phyloP scores from a whole-genome alignment of 2,113 vertebrate genomes.

The Labeo rohita region DNA sequence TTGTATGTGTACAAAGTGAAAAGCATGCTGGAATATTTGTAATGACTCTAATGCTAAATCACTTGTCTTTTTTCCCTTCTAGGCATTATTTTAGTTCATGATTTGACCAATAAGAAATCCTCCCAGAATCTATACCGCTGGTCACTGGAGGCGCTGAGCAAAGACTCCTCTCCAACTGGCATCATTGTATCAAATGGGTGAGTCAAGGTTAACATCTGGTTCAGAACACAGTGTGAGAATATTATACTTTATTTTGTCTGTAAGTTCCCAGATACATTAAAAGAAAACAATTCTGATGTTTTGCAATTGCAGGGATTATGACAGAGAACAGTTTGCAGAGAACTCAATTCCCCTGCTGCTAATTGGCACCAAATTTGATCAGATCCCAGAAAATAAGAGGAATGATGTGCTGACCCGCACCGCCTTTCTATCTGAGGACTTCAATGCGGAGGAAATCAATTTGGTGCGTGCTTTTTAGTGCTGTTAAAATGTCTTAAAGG shows the following conservation, averaged over 20 bases:
- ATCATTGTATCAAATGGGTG: constrained; percentile 96
- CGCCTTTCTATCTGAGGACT: constrained; percentile 95
- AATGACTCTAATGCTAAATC: neutral
- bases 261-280: neutral
- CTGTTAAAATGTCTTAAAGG: too few relatives aligned
- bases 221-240: neutral
- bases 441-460: constrained; percentile 97
- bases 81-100: constrained; percentile 98
- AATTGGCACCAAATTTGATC: constrained; percentile 97
- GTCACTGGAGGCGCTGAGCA: constrained; percentile 93
- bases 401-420: constrained; percentile 93
- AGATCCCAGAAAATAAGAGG: constrained; percentile 92
- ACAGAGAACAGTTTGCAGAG: constrained; percentile 94
- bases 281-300: neutral
- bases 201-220: neutral
- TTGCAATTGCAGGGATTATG: constrained; percentile 85
- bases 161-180: constrained; percentile 88
- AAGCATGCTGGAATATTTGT: neutral
- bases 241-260: neutral
- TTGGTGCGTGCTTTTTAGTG: constrained; percentile 76
- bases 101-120: constrained; percentile 98
- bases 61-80: constrained; percentile 31
- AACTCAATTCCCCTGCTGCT: constrained; percentile 92
- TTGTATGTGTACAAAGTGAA: neutral
- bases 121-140: constrained; percentile 97